Conservation (phyloP, 2,888 invertebrate species). For the Maniola hyperantus region DNA sequence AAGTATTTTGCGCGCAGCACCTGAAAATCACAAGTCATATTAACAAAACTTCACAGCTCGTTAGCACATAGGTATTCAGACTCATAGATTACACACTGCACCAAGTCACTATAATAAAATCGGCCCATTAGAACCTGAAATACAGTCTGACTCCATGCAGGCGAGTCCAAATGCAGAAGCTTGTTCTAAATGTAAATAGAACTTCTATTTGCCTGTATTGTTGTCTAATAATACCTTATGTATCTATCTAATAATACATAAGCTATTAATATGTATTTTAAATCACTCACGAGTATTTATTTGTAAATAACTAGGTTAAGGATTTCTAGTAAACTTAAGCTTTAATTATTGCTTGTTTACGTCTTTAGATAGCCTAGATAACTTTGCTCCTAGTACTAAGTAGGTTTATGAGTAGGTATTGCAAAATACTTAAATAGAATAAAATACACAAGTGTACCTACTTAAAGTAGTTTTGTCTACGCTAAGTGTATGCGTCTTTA, state of each 20-base stretch:
- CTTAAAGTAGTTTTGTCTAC: neutral
- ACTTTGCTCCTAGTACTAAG: neutral
- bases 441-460: neutral
- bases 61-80: too few species aligned
- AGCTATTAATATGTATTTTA: neutral
- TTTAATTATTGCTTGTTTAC: slow-evolving; percentile 10
- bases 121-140: too few species aligned
- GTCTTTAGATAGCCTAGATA: slow-evolving; percentile 2
- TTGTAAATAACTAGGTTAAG: slow-evolving; percentile 8
- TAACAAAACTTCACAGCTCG: too few species aligned
- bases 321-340: neutral
- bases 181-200: too few species aligned
- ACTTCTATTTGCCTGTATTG: too few species aligned
- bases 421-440: neutral
- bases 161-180: neutral
- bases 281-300: neutral
- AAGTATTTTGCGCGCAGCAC: too few species aligned
- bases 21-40: too few species aligned
- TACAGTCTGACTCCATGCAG: neutral
- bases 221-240: neutral
- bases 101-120: too few species aligned
- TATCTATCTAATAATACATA: neutral
- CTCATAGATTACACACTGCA: too few species aligned
- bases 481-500: too few species aligned
- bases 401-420: neutral